phyloP scores from a whole-genome alignment of 2,797 vertebrate species.

The Eidolon dupreanum region DNA sequence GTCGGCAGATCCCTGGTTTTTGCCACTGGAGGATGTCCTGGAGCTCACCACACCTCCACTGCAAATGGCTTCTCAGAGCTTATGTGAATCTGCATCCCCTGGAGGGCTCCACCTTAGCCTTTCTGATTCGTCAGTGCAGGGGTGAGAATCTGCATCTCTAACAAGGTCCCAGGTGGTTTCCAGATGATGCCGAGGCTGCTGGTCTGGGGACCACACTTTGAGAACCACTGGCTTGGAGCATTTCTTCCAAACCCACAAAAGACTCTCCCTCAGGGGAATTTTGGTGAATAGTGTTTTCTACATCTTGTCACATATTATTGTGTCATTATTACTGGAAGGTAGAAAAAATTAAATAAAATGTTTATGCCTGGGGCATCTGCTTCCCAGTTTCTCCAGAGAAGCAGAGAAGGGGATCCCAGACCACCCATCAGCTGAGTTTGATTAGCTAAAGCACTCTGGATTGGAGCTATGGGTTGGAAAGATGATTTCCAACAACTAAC shows the following conservation, averaged over 20 bases:
- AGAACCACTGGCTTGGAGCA: neutral
- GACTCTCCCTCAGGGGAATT: neutral
- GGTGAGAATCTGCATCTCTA: neutral
- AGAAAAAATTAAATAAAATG: neutral
- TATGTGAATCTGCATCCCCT: neutral
- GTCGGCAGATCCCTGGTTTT: neutral
- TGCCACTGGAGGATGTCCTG: neutral
- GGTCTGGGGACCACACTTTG: neutral
- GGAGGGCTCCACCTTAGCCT: fast-evolving
- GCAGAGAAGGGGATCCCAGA: neutral
- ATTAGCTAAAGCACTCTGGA: neutral
- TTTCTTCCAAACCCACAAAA: neutral
- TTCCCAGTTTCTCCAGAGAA: neutral
- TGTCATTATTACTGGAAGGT: neutral
- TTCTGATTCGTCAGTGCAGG: neutral
- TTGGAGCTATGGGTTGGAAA: neutral
- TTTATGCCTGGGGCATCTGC: neutral
- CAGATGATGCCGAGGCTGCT: neutral
- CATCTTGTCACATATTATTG: neutral
- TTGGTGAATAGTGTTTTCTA: neutral
- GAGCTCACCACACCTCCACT: too few relatives aligned
- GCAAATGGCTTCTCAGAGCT: neutral
- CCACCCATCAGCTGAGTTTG: neutral
- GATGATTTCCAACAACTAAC: neutral
- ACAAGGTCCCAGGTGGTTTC: neutral